Conservation (phyloP, 37 sponge, comb jelly and placozoan species). For the Oopsacas minuta region DNA sequence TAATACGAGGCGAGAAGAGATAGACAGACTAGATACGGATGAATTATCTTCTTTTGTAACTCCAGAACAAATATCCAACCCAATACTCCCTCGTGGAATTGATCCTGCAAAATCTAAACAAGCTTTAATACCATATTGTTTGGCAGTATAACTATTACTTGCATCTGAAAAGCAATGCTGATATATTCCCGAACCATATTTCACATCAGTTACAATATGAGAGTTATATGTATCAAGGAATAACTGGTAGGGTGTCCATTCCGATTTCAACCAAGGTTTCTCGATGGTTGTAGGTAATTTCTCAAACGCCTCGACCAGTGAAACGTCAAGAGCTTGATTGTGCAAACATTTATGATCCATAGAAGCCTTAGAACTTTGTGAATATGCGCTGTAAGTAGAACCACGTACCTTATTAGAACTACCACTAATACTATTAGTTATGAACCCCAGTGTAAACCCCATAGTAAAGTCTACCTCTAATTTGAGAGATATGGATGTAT, state of each 20-base stretch:
- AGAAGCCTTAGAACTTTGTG: not conserved
- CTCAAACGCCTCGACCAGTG: not conserved
- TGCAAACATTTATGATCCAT: not conserved
- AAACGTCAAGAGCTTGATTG: not conserved
- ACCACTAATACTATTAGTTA: not conserved
- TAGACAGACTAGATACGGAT: not conserved
- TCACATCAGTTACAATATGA: conserved; percentile 1
- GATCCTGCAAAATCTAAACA: conserved; percentile 22
- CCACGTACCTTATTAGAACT: not conserved
- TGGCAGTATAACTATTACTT: conserved; percentile 8
- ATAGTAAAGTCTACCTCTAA: not conserved
- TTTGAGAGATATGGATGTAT: not conserved
- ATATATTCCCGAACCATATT: not conserved
- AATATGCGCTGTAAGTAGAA: not conserved
- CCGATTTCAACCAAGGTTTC: not conserved
- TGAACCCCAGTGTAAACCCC: not conserved
- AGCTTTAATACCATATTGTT: not conserved
- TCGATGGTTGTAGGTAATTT: not conserved
- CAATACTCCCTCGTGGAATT: not conserved
- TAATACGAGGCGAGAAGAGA: not conserved
- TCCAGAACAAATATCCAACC: not conserved
- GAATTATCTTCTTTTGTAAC: not conserved
- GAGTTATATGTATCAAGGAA: conserved; percentile 22
- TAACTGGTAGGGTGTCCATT: conserved; percentile 16
- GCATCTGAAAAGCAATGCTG: conserved; percentile 16